Evolutionary conservation across 1,140 invertebrate species (phyloP), one percentile per base, ranked within the genome.

Genomic region (Drosophila tropicalis): DNA sequence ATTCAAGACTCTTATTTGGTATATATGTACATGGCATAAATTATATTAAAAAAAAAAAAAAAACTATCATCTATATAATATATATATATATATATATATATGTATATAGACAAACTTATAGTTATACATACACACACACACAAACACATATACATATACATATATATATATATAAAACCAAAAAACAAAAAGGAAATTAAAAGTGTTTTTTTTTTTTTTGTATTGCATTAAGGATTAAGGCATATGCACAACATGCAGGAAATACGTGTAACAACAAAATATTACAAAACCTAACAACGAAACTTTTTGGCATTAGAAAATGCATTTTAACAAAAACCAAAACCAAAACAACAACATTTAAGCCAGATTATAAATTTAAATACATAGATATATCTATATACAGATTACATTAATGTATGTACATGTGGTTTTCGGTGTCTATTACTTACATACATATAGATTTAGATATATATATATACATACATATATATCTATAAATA

Each of bases 201-300:
- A 9, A 22, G 39, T 2, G 54, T 72, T 79, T 12, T 73, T 79
- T 82, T 82, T 78, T 81, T 78, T 75, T 70, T 67, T 70, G 41
- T 67, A 51, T 51, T 51, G 17, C 9, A 51, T 51, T 51, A 82
- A 67, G 17, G 17, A 51, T 51, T 51, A 82, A 67, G 68, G 79
- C 76, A 79, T 67, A 77, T 65, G 76, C 72, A 79, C 32, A 36
- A 86, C 70, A 87, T 86, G 82, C 82, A 87, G 82, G 82, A 86
- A 86, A 86, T 81, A 86, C 83, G 83, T 86, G 82, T 86, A 86
- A 86, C 79, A 76, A 61, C 62, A 79, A 80, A 89, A 83, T 89
- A 87, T 87, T 87, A 89, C 85, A 89, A 82, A 90, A 91, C 81
- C 73, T 63, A 89, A 90, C 90, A 91, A 91, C 90, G 90, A 91